These are phyloP conservation scores for Verasper variegatus DNA, from an alignment of 2,113 vertebrate species.

Conservation along the genomic window DNA sequence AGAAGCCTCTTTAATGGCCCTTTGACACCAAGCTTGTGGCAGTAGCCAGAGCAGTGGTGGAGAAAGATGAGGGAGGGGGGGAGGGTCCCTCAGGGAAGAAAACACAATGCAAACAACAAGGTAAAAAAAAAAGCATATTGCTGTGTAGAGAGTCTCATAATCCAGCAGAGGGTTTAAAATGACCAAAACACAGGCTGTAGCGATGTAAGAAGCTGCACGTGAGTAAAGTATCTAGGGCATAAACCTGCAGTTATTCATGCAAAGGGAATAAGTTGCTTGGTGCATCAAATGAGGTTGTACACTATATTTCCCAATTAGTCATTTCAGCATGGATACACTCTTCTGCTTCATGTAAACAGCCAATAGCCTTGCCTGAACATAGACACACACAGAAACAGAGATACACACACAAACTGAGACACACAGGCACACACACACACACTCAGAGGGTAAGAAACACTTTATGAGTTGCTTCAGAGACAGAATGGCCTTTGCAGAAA, in stretches of 20 bases:
- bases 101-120: constrained; percentile 38
- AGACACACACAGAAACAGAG: constrained; percentile 18
- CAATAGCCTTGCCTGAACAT: constrained; percentile 64
- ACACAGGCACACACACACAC: constrained; percentile 13
- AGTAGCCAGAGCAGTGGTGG: constrained; percentile 46
- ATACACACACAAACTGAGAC: constrained; percentile 21
- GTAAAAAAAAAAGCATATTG: constrained; percentile 13
- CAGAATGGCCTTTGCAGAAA: constrained; percentile 72
- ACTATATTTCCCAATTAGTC: constrained; percentile 75
- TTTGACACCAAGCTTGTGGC: constrained; percentile 70
- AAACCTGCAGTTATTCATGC: constrained; percentile 70
- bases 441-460: constrained; percentile 25
- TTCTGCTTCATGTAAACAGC: constrained; percentile 73
- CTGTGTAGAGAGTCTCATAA: constrained; percentile 36
- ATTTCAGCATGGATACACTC: constrained; percentile 79
- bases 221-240: constrained; percentile 31
- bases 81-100: constrained; percentile 34
- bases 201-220: constrained; percentile 3
- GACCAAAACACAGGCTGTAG: constrained; percentile 6
- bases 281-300: constrained; percentile 69
- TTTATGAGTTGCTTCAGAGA: constrained; percentile 54
- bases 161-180: constrained; percentile 16
- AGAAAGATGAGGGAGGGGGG: neutral
- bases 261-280: constrained; percentile 51
- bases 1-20: constrained; percentile 62